A percentile compares a stretch with the other conserved stretches of the same genome.
Evolutionary conservation across 1,140 invertebrate genomes (phyloP).

Genomic region (Oncopodura yosiiana): DNA sequence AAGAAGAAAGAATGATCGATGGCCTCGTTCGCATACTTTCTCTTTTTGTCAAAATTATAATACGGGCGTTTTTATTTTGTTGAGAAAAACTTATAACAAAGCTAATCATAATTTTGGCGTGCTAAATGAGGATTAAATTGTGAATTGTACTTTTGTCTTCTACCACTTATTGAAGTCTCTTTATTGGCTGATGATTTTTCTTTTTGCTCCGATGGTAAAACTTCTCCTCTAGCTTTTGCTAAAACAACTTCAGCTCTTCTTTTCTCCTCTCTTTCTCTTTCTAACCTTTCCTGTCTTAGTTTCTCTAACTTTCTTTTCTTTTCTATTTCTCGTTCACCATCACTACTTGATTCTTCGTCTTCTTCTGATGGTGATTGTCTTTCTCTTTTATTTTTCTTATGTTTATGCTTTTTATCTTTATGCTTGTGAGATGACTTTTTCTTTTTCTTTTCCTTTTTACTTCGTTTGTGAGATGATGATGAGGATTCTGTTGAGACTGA

Average conservation of each 20-base stretch:
- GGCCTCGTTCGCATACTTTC: no score
- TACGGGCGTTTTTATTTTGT: no score
- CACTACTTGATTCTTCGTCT: constrained; percentile 30
- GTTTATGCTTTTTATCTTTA: constrained; percentile 42
- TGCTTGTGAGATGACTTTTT: constrained; percentile 39
- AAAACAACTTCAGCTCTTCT: constrained; percentile 58
- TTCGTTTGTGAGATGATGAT: constrained; percentile 17
- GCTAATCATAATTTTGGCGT: constrained; percentile 59
- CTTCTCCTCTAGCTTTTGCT: constrained; percentile 50
- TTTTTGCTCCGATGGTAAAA: constrained; percentile 15
- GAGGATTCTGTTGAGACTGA: background rate
- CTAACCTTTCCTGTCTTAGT: constrained; percentile 65
- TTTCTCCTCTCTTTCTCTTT: constrained; percentile 67
- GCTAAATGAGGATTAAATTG: constrained; percentile 85
- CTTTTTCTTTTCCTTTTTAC: constrained; percentile 22
- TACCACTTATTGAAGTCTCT: constrained; percentile 32
- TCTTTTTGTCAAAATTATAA: no score
- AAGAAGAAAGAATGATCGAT: no score
- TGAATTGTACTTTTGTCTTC: constrained; percentile 74
- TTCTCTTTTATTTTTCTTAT: constrained; percentile 40
- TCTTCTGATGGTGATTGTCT: constrained; percentile 39
- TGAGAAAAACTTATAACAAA: no score
- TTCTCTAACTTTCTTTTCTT: constrained; percentile 50
- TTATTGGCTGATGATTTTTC: constrained; percentile 16
- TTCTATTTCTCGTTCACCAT: constrained; percentile 37